These are phyloP conservation scores for Brachionus calyciflorus DNA, from an alignment of 1,140 invertebrate species.

Conservation along the genomic window DNA sequence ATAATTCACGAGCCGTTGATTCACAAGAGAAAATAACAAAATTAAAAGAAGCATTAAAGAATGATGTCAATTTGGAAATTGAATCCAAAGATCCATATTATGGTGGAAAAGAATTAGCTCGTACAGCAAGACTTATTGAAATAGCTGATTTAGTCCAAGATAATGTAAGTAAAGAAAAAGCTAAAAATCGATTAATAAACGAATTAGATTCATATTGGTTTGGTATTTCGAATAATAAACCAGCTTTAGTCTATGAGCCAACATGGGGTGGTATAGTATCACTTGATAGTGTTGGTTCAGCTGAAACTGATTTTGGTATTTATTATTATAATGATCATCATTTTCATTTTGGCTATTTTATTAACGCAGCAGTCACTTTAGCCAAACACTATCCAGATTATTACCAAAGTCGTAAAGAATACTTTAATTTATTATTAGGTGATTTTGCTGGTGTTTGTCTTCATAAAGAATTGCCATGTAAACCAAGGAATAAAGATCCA, in stretches of 20 bases:
- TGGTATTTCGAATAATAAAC: not conserved
- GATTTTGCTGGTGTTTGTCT: constrained; percentile 6
- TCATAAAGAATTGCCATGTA: constrained; percentile 22
- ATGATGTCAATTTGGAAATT: not conserved
- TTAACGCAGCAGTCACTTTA: not conserved
- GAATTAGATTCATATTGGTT: constrained; percentile 36
- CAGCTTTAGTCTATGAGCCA: not conserved
- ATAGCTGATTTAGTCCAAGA: constrained; percentile 33
- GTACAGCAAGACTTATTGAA: constrained; percentile 22
- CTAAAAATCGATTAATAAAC: not conserved
- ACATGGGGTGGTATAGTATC: constrained; percentile 12
- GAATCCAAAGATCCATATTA: constrained; percentile 21
- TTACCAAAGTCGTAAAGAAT: not conserved
- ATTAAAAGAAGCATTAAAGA: not conserved
- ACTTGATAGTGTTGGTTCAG: not conserved
- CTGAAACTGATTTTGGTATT: constrained; percentile 28
- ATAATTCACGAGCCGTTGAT: not conserved
- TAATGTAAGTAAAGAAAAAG: not conserved
- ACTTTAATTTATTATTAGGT: constrained; percentile 6
- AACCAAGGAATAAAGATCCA: constrained; percentile 11
- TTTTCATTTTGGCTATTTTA: constrained; percentile 43
- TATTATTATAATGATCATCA: constrained; percentile 47
- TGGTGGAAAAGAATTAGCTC: constrained; percentile 9
- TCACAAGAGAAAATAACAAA: constrained; percentile 12
- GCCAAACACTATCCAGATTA: constrained; percentile 27